Evolutionary conservation across 2,113 vertebrate genomes (phyloP).

Genomic region (Ammodytes marinus): DNA sequence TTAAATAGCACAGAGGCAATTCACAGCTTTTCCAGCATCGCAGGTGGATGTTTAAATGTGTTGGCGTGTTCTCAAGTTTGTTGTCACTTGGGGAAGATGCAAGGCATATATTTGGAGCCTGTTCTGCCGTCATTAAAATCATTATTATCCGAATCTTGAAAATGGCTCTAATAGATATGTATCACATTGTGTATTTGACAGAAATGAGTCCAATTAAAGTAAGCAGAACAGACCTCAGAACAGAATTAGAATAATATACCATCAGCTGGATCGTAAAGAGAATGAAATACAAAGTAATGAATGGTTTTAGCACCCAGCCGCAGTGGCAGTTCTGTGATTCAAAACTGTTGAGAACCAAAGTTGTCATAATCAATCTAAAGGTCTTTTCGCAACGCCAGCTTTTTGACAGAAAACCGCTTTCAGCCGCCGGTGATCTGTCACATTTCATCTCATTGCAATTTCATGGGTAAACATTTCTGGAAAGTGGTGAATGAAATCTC

Average conservation of each 20-base stretch:
- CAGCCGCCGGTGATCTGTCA: conserved; percentile 76
- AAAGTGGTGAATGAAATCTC: conserved; percentile 68
- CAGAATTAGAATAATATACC: conserved; percentile 25
- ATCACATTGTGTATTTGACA: neutral
- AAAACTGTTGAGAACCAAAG: conserved; percentile 54
- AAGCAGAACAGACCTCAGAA: conserved; percentile 21
- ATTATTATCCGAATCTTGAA: neutral
- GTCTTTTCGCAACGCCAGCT: conserved; percentile 73
- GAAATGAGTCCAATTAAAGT: conserved; percentile 2
- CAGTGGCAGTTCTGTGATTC: conserved; percentile 43
- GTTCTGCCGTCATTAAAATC: neutral
- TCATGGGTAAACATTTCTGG: conserved; percentile 80
- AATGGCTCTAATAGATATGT: neutral
- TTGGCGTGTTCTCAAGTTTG: neutral
- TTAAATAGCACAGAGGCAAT: conserved; percentile 23
- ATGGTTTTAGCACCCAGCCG: conserved; percentile 38
- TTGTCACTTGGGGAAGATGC: neutral
- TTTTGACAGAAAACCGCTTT: conserved; percentile 75
- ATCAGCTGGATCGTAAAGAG: conserved; percentile 36
- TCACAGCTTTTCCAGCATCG: conserved; percentile 1
- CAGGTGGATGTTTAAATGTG: conserved; percentile 1
- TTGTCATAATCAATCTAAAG: conserved; percentile 75
- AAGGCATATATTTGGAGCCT: neutral
- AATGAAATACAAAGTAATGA: conserved; percentile 58
- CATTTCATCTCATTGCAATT: conserved; percentile 78